phyloP scores from a whole-genome alignment of 2,888 invertebrate genomes.

The Aphelenchoides bicaudatus region DNA sequence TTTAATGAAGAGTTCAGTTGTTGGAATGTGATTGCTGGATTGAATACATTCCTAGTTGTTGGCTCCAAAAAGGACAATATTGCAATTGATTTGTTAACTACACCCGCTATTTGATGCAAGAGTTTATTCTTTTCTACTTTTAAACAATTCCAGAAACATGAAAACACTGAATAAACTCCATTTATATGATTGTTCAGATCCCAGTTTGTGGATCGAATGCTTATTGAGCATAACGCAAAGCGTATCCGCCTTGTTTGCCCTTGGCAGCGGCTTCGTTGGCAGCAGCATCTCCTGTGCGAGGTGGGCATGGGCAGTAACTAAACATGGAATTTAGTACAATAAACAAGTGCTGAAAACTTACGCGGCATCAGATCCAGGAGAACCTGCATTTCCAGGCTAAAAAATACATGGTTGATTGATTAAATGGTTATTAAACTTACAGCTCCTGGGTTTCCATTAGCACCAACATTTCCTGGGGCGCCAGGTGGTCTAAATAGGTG shows the following conservation, averaged over 20 bases:
- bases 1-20: no score
- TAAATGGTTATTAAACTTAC: no score
- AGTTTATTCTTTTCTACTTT: neutral
- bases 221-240: neutral
- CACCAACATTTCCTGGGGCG: neutral
- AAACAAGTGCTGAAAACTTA: no score
- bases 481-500: conserved; percentile 1
- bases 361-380: conserved; percentile 30
- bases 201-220: no score
- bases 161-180: no score
- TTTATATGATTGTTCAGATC: no score
- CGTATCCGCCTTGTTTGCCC: conserved; percentile 15
- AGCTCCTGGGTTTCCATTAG: neutral
- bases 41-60: neutral
- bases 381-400: conserved; percentile 12
- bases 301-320: conserved; percentile 30
- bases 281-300: conserved; percentile 19
- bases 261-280: conserved; percentile 12
- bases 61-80: neutral
- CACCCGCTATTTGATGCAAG: neutral
- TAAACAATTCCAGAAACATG: neutral
- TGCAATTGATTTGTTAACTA: neutral
- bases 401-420: no score
- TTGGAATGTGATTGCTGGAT: no score
- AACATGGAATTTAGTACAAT: no score